These are phyloP conservation scores for Actinia tenebrosa DNA, from an alignment of 64 coral and sea anemone genomes.

Conservation along the genomic window DNA sequence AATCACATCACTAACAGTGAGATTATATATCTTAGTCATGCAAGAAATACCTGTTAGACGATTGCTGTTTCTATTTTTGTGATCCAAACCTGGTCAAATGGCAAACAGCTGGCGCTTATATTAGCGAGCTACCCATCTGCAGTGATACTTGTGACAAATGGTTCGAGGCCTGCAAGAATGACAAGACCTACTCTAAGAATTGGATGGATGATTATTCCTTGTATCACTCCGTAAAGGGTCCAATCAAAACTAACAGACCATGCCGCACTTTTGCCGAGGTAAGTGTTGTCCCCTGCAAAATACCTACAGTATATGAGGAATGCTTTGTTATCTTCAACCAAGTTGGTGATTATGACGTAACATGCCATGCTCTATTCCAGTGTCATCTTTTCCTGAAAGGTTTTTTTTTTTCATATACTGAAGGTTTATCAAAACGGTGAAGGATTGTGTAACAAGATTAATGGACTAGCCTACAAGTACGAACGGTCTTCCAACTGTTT, in stretches of 20 bases:
- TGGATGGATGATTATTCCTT: not conserved
- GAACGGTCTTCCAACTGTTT: conserved; percentile 68
- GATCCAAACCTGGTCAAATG: conserved; percentile 16
- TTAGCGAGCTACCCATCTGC: conserved; percentile 31
- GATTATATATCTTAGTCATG: conserved; percentile 1
- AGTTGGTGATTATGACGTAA: too few relatives aligned
- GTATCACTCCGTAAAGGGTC: not conserved
- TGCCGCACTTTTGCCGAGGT: not conserved
- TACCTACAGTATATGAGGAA: not conserved
- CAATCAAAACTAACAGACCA: not conserved
- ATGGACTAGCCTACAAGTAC: conserved; percentile 63
- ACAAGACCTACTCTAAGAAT: conserved; percentile 45
- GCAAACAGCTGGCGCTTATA: not conserved
- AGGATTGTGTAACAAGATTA: conserved; percentile 69
- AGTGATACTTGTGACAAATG: conserved; percentile 41
- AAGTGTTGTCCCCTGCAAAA: not conserved
- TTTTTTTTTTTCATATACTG: not conserved
- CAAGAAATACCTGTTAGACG: not conserved
- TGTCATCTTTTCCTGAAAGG: not conserved
- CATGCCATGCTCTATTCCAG: not conserved
- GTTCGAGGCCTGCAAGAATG: conserved; percentile 68
- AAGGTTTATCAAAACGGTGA: conserved; percentile 72
- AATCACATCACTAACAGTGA: too few relatives aligned
- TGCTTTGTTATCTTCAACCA: not conserved
- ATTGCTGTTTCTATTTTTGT: conserved; percentile 27